Evolutionary conservation across 2,888 invertebrate genomes (phyloP).

Genomic region (Linhomoeus sp.): DNA sequence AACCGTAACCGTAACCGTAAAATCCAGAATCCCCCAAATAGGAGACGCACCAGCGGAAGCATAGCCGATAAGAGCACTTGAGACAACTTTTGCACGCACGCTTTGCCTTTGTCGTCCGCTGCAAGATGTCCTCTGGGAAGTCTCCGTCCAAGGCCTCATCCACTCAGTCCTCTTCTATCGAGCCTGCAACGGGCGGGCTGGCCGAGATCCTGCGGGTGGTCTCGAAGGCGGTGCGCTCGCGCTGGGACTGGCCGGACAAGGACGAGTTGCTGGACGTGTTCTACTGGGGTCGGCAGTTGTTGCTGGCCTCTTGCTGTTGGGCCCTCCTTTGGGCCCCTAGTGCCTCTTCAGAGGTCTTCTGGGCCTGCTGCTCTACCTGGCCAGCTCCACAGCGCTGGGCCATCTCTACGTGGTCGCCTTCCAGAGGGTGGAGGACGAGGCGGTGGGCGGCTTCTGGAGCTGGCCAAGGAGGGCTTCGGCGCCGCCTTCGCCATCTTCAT

Average conservation of each 20-base stretch:
- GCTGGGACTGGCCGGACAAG: slow-evolving; percentile 36
- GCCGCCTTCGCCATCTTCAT: slow-evolving; percentile 96
- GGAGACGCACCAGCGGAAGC: no score
- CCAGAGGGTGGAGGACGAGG: slow-evolving; percentile 10
- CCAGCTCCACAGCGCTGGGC: slow-evolving; percentile 14
- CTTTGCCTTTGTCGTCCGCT: no score
- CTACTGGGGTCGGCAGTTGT: slow-evolving; percentile 83
- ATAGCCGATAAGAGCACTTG: no score
- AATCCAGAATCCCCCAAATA: no score
- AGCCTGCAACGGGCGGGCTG: no score
- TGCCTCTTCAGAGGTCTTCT: slow-evolving; percentile 82
- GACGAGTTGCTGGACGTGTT: slow-evolving; percentile 96
- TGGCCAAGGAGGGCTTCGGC: slow-evolving; percentile 95
- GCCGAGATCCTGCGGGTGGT: no score
- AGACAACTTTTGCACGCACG: no score
- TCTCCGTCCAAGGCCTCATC: no score
- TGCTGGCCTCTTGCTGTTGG: neutral
- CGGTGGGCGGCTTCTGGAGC: slow-evolving; percentile 69
- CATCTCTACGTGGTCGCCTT: slow-evolving; percentile 18
- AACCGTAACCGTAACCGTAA: no score
- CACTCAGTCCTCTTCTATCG: no score
- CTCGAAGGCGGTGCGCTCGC: slow-evolving; percentile 5
- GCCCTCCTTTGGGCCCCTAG: slow-evolving; percentile 53
- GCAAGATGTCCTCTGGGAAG: no score
- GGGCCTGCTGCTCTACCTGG: slow-evolving; percentile 56